Evolutionary conservation across 2,888 invertebrate genomes (phyloP), one percentile per base, ranked within the genome.

Genomic region (Plebejus argus): DNA sequence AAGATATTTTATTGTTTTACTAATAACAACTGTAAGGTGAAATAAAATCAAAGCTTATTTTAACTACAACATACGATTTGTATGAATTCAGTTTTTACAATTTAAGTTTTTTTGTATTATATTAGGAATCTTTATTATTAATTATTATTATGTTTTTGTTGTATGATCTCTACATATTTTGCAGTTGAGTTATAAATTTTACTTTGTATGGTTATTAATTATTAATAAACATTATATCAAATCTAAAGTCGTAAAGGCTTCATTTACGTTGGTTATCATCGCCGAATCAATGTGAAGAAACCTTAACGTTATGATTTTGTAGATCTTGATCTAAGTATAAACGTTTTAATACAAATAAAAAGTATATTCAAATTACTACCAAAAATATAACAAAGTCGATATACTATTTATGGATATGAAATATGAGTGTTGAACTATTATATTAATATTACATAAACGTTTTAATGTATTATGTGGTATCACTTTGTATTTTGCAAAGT

Each of bases 361-460:
- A 61, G 12, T 61, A 61, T 61, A 61, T 61, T 61, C 61, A 61
- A 61, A 61, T 61, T 61, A 23, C 61, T 61, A 61, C 61, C 61
- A 61, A 61, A 61, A 61, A 61, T 61, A 23, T 61, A 61, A 61
- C 61, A 61, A 23, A 61, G 23, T 61, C 61, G 61, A 61, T 61
- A 23, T 20, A 61, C 61, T 61, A 61, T 61, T 61, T 61, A 61
- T 61, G 61, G 20, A 61, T 61, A 61, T 61, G 61, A 61, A 61
- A 23, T 61, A 23, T 61, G 61, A 61, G 23, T 61, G 23, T 61
- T 61, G 58, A 20, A 23, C 58, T n/a, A n/a, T n/a, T n/a, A n/a
- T 61, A 61, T 61, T 20, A 23, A 20, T 61, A 61, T 61, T 23
- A 20, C 61, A 61, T 23, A 61, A 23, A 23, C n/a, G 20, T 20